Base-by-base conservation (phyloP, 2,888 invertebrate genomes). In the Hirtodrosophila histrioides region DNA sequence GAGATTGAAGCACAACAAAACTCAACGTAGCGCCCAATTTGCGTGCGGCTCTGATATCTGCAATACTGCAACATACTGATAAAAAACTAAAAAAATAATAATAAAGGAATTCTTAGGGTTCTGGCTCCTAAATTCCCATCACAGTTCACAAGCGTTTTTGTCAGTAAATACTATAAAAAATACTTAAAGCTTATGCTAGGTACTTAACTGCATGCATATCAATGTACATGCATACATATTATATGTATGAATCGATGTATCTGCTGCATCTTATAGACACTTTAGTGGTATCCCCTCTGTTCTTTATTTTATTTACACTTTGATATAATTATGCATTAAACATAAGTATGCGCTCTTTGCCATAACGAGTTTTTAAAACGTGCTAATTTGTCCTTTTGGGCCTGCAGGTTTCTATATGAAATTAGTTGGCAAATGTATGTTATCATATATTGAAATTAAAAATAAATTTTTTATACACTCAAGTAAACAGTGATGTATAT, bases 1-100 rank as follows among this genome's bases (percentile, higher is more conserved):
- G 88, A 81, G 86, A 86, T 86, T 87, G 76, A 84, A 83, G 75
- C 83, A 77, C 78, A 81, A 66, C 77, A 74, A 79, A 82, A 77
- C 75, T 78, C 74, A 85, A 75, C 73, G 81, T 67, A 70, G 80
- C 69, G 84, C 69, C 68, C 84, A 84, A 83, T 83, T 84, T 86
- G 85, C 83, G 83, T 83, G 85, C 54, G 76, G 48, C 9, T 60
- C 49, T 50, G 41, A 69, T 63, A 65, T 76, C 50, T 64, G 51
- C 36, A 50, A 49, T 41, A 56, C 45, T 61, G 44, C 51, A 55
- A 37, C 58, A 45, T 39, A 39, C 24, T 56, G 54, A 71, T 46
- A 64, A 45, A 64, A 69, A 64, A 69, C 57, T 24, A 40, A 36
- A 54, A 24, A 5, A 29, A 33, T 2, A 23, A 29, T 10, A 45